Base-by-base conservation (phyloP, 2,113 vertebrate genomes). In the Casuarius casuarius region DNA sequence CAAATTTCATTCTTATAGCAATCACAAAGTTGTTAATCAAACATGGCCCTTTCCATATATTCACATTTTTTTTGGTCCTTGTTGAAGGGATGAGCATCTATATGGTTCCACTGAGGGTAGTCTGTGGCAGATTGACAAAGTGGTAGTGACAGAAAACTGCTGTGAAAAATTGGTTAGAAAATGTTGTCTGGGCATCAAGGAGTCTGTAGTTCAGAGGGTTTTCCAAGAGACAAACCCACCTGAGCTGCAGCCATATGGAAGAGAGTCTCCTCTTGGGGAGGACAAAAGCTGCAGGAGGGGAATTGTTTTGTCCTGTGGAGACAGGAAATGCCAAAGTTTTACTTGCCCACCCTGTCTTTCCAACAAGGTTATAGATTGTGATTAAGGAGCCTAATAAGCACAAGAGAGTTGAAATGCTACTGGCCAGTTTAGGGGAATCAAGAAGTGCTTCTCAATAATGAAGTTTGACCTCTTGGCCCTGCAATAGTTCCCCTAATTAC, bases 1-100 rank as follows among this genome's bases (percentile, higher is more conserved):
- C 97, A 98, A 96, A 98, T 94, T 96, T 95, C 94, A 95, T 96
- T 97, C 96, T 95, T 95, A 49, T 10, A 61, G 86, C 93, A 84
- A 96, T 94, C 87, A 89, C 84, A 84, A 92, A 87, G 91, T 86
- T 95, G 96, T 98, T 98, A 96, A 96, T 97, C 96, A 97, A 95
- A 91, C 89, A 62, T 56, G 63, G 73, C 89, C 89, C 79, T 93
- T 87, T 61, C 75, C 74, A 29, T 38, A 15, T 19, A 52, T 15
- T 84, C 87, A 33, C 68, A 51, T 52, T 93, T 94, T 38, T 96
- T 61, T 77, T 29, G 89, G 77, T 97, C 73, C 90, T 91, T 92
- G 56, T 88, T 81, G 79, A 72, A 91, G 54, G 78, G 89, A 94
- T 82, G 85, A 92, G 92, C 8, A 63, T 51, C 79, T 94, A 6